Evolutionary conservation across 2,113 vertebrate species (phyloP).

Genomic region (Mesoclemmys tuberculata): DNA sequence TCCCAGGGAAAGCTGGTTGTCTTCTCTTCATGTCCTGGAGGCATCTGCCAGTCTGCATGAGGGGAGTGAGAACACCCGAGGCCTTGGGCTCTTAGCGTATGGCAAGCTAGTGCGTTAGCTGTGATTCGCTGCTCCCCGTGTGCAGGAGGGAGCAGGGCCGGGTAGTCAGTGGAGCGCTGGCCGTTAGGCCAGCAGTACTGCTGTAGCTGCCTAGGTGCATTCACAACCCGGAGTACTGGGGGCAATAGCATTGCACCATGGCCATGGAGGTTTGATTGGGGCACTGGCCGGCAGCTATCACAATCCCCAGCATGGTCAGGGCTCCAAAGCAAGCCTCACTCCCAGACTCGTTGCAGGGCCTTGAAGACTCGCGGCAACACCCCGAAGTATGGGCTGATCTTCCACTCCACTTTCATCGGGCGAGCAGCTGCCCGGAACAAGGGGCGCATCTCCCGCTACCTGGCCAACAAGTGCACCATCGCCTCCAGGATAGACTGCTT

Average conservation of each 20-base stretch:
- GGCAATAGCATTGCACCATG: background rate
- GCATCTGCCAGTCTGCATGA: background rate
- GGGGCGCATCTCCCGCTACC: slow-evolving; percentile 96
- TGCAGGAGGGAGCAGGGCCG: background rate
- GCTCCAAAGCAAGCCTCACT: background rate
- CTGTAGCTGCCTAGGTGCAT: background rate
- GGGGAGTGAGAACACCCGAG: no score
- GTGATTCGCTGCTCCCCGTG: no score
- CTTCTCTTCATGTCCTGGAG: background rate
- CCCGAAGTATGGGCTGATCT: slow-evolving; percentile 97
- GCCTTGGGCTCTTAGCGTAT: no score
- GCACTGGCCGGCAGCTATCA: background rate
- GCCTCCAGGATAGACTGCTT: slow-evolving; percentile 97
- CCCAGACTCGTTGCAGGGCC: slow-evolving; percentile 80
- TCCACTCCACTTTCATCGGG: slow-evolving; percentile 98
- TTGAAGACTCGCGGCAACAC: slow-evolving; percentile 95
- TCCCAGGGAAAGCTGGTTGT: no score
- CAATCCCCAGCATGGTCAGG: background rate
- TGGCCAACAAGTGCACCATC: slow-evolving; percentile 98
- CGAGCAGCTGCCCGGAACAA: slow-evolving; percentile 97
- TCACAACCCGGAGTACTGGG: background rate
- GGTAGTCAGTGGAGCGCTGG: background rate
- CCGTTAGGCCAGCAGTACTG: background rate
- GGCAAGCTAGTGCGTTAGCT: background rate
- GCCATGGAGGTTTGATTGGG: background rate